Evolutionary conservation across 2,797 vertebrate genomes (phyloP).

Genomic region (Typhlichthys eigenmanni): DNA sequence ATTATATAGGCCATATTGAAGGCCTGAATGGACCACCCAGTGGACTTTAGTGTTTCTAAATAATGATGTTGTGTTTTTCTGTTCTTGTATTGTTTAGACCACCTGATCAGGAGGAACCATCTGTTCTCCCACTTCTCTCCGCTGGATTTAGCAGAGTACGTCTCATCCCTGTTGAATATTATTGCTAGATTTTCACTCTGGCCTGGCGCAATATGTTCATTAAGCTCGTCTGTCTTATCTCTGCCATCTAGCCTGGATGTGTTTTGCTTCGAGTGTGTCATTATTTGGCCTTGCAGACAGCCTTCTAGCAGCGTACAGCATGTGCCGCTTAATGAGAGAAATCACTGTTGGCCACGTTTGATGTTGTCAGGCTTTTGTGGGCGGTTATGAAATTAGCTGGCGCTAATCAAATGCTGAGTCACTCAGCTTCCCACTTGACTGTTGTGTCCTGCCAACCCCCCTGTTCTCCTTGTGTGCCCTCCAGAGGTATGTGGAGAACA

Average conservation of each 20-base stretch:
- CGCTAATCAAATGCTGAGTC: conserved; percentile 38
- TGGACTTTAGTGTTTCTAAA: conserved; percentile 3
- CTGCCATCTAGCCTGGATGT: conserved; percentile 3
- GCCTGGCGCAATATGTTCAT: too few relatives aligned
- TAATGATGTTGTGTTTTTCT: conserved; percentile 51
- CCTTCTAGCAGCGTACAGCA: conserved; percentile 17
- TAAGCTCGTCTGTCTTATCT: conserved; percentile 6
- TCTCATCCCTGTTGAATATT: conserved; percentile 29
- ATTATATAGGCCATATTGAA: too few relatives aligned
- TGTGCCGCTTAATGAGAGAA: conserved; percentile 9
- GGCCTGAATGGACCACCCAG: not conserved
- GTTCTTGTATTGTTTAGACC: conserved; percentile 68
- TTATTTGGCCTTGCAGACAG: conserved; percentile 8
- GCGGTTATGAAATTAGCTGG: conserved; percentile 10
- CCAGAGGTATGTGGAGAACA: conserved; percentile 91
- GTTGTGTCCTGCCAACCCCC: conserved; percentile 28
- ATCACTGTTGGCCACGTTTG: conserved; percentile 18
- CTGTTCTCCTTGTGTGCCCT: conserved; percentile 34
- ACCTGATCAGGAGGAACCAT: conserved; percentile 86
- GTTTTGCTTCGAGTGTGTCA: conserved; percentile 8
- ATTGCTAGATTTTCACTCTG: not conserved
- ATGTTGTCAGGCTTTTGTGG: conserved; percentile 33
- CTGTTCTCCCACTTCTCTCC: conserved; percentile 89
- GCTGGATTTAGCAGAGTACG: conserved; percentile 93
- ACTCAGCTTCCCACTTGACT: conserved; percentile 26